Percentiles rank a stretch among this genome's conserved stretches.
Conservation (phyloP, 2,113 vertebrate species). For the Nesogale talazaci region DNA sequence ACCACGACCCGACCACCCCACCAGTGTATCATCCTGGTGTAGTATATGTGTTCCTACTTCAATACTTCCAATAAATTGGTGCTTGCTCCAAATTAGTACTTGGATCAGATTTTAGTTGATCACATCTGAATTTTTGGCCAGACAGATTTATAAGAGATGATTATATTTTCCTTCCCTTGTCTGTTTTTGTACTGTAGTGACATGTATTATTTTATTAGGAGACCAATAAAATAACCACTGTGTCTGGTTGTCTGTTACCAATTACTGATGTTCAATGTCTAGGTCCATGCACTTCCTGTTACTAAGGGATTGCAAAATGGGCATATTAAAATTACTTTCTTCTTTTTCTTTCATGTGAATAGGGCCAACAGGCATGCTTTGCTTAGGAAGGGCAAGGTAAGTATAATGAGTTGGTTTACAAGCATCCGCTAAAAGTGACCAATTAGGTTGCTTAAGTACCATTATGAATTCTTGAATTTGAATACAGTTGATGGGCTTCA, state of each 20-base stretch:
- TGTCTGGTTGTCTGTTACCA: not conserved
- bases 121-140: not conserved
- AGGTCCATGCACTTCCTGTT: not conserved
- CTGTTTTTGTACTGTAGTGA: not conserved
- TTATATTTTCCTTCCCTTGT: not conserved
- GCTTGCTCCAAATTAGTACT: not conserved
- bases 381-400: not conserved
- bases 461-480: constrained; percentile 10
- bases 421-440: not conserved
- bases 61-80: not conserved
- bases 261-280: not conserved
- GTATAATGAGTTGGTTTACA: not conserved
- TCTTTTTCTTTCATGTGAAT: not conserved
- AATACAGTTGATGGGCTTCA: not conserved
- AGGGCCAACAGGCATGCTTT: not conserved
- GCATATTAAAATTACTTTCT: not conserved
- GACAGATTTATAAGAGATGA: not conserved
- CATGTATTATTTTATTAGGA: no score
- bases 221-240: no score
- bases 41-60: not conserved
- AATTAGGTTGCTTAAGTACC: not conserved
- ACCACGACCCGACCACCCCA: no score
- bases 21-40: not conserved
- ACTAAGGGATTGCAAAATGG: not conserved
- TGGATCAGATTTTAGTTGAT: not conserved